Base-by-base conservation (phyloP, 2,888 invertebrate genomes). In the Ormyrus rosae region DNA sequence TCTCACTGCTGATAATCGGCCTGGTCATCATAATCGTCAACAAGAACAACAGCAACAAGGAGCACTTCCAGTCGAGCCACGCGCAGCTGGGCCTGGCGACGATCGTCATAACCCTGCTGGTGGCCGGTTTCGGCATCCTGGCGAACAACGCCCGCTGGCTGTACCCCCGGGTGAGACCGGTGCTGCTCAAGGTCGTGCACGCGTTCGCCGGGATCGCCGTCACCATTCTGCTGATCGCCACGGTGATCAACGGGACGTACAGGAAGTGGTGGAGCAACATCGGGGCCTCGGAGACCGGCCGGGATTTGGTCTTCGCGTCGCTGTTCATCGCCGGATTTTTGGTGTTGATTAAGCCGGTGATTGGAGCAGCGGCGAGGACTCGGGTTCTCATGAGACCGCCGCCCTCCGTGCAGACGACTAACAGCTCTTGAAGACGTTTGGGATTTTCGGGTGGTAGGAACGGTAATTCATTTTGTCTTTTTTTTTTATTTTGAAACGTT, bases 121-220 rank as follows among this genome's bases (percentile, higher is more conserved):
- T 85, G 0, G 87, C 87, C 0, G 6, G 72, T 0, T 88, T 87
- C 61, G 90, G 90, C 5, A 82, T 89, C 61, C 58, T 88, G 0
- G 86, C 89, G 0, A 87, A 89, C 77, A 89, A 89, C 78, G 85
- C 88, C 11, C 86, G 84, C 6, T 89, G 88, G 89, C 58, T 90
- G 10, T 89, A 89, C 71, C 89, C 89, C 0, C 82, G 76, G 0
- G 81, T 90, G 1, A 84, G 88, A 51, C 90, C 90, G 0, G 83
- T 89, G 0, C 75, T 88, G 0, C 55, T 89, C 13, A 90, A 90
- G 78, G 86, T 90, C 46, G 51, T 85, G 7, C 90, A 90, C 76
- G 88, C 86, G 0, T 86, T 86, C 46, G 85, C 85, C 2, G 90
- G 90, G 0, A 90, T 89, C 13, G 60, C 78, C 4, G 78, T 86